A percentile compares a stretch with the other conserved stretches of the same genome.
Evolutionary conservation across 2,113 vertebrate species (phyloP).

Genomic region (Ammodytes marinus): DNA sequence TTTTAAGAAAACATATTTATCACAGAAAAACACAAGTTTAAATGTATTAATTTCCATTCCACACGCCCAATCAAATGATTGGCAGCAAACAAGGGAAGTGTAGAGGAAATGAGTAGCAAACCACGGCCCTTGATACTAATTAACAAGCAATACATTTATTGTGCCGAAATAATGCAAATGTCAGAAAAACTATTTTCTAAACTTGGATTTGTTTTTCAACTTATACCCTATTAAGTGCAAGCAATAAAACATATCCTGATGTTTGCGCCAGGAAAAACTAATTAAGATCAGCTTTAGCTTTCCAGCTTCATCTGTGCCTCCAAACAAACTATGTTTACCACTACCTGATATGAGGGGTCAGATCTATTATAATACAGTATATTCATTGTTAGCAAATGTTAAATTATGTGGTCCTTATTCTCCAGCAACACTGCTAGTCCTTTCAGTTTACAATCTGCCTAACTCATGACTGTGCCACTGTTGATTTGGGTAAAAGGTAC

Average conservation of each 20-base stretch:
- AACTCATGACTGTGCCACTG: no score
- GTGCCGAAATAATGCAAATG: not conserved
- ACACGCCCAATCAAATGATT: not conserved
- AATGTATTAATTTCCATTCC: not conserved
- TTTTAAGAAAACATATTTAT: not conserved
- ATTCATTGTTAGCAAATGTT: no score
- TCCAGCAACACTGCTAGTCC: no score
- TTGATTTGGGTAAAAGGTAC: not conserved
- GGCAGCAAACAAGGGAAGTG: no score
- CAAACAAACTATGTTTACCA: no score
- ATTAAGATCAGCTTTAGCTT: conserved; percentile 1
- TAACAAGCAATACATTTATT: not conserved
- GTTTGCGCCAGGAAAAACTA: not conserved
- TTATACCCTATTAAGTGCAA: no score
- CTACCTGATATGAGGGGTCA: no score
- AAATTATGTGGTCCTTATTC: no score
- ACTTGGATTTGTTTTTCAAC: not conserved
- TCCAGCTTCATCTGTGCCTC: not conserved
- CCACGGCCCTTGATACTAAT: not conserved
- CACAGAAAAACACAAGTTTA: not conserved
- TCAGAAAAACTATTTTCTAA: not conserved
- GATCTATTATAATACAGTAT: no score
- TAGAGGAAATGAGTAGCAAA: not conserved
- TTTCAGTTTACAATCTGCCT: no score
- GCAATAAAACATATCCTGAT: not conserved